Evolutionary conservation across 2,888 invertebrate genomes (phyloP).

Genomic region (Amphipyra berbera): DNA sequence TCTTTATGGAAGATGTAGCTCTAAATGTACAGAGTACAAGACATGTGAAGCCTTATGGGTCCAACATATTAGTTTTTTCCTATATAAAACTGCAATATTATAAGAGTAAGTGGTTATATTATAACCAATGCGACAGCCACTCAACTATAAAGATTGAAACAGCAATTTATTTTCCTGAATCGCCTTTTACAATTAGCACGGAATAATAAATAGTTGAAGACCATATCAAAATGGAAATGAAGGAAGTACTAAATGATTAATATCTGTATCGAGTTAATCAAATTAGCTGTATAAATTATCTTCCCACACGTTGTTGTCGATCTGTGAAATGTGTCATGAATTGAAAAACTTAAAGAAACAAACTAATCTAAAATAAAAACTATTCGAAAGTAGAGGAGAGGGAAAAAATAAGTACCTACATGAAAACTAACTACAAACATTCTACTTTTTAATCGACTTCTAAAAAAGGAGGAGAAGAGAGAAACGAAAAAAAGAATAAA

Average conservation of each 20-base stretch:
- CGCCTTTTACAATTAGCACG: slow-evolving; percentile 37
- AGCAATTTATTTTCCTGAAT: slow-evolving; percentile 44
- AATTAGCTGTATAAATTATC: slow-evolving; percentile 35
- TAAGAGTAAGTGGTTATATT: not conserved
- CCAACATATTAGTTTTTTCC: not conserved
- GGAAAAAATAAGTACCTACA: too few relatives aligned
- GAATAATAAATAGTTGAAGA: slow-evolving; percentile 39
- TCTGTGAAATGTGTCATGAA: not conserved
- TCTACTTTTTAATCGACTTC: too few relatives aligned
- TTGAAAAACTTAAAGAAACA: not conserved
- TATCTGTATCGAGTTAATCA: slow-evolving; percentile 37
- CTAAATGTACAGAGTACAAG: too few relatives aligned
- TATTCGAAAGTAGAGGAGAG: not conserved
- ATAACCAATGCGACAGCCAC: not conserved
- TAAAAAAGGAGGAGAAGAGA: too few relatives aligned
- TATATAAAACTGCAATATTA: not conserved
- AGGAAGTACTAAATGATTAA: slow-evolving; percentile 40
- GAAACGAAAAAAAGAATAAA: too few relatives aligned
- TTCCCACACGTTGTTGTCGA: slow-evolving; percentile 26
- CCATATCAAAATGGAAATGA: slow-evolving; percentile 45
- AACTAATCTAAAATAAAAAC: too few relatives aligned
- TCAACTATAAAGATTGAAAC: slow-evolving; percentile 13
- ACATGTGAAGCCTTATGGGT: not conserved
- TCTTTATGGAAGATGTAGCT: too few relatives aligned
- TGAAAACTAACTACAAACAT: too few relatives aligned